Evolutionary conservation across 2,888 invertebrate genomes (phyloP), one percentile per base, ranked within the genome.

Genomic region (Nomada flava): DNA sequence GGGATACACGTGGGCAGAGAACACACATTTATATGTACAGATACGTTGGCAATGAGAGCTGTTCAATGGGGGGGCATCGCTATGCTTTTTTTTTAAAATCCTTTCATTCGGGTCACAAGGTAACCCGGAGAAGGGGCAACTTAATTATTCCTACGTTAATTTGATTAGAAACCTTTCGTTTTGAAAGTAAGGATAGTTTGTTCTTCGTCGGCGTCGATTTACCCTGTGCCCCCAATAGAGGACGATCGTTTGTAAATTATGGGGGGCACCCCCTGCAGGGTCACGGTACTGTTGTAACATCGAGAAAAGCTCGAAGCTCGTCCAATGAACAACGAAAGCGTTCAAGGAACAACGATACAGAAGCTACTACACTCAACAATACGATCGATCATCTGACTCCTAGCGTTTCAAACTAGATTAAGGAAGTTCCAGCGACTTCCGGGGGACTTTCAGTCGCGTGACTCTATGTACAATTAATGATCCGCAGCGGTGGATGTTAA

Each of bases 1-100:
- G 59, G 78, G 59, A 53, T 70, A 74, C 80, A 88, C 82, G 87
- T 81, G 88, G 77, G 87, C 89, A 90, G 71, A 89, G 88, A 89
- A 89, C 84, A 89, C 79, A 89, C 79, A 83, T 81, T 80, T 85
- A 80, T 88, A 78, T 83, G 55, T 57, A 83, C 72, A 81, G 29
- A 79, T 26, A 80, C 68, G 70, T 50, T 36, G 71, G 77, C 47
- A 73, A 50, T 69, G 55, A 36, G 7, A 7, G 36, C 36, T 36
- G 36, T 36, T 36, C 36, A 36, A 36, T 7, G 36, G 36, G 36
- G 36, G 36, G 36, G 36, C 36, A 36, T 36, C 36, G 7, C 36
- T 36, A 36, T 29, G 36, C 36, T 36, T 36, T 7, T 36, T 36
- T 36, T 36, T 36, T 36, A 20, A 20, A 36, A 36, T 36, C 7